These are phyloP conservation scores for Scaptodrosophila lebanonensis DNA, from an alignment of 1,140 invertebrate genomes.

Conservation along the genomic window DNA sequence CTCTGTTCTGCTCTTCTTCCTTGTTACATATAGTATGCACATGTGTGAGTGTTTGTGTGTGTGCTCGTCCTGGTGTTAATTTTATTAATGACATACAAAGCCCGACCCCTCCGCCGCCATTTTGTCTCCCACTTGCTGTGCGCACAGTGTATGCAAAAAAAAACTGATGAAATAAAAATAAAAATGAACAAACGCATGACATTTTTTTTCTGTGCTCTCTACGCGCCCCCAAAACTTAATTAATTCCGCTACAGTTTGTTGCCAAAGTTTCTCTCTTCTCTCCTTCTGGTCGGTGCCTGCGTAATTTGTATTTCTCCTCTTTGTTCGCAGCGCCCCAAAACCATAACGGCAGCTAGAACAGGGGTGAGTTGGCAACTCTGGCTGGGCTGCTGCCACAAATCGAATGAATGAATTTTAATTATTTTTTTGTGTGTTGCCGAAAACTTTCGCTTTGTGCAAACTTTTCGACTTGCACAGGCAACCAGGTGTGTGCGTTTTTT, in stretches of 20 bases:
- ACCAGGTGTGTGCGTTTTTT: no score
- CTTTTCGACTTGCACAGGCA: no score
- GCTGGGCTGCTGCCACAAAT: constrained; percentile 33
- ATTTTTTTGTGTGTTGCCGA: constrained; percentile 46
- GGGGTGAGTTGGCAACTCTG: background rate
- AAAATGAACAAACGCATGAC: no score
- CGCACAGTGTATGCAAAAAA: no score
- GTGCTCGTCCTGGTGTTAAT: constrained; percentile 58
- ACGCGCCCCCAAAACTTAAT: constrained; percentile 68
- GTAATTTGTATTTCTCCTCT: background rate
- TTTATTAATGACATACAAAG: constrained; percentile 76
- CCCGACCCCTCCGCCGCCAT: background rate
- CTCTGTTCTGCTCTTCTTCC: no score
- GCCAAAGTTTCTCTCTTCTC: constrained; percentile 42
- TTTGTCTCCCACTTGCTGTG: background rate
- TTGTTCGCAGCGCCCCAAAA: background rate
- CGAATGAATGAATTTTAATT: constrained; percentile 74
- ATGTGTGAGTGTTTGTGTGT: no score
- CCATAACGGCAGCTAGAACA: constrained; percentile 42
- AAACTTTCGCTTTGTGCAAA: background rate
- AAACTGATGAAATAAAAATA: no score
- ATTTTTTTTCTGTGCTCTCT: no score
- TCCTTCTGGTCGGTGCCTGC: no score
- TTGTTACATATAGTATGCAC: constrained; percentile 34
- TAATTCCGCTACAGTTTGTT: constrained; percentile 69